Base-by-base conservation (phyloP, 2,797 vertebrate genomes). In the Psittacula derbiana region DNA sequence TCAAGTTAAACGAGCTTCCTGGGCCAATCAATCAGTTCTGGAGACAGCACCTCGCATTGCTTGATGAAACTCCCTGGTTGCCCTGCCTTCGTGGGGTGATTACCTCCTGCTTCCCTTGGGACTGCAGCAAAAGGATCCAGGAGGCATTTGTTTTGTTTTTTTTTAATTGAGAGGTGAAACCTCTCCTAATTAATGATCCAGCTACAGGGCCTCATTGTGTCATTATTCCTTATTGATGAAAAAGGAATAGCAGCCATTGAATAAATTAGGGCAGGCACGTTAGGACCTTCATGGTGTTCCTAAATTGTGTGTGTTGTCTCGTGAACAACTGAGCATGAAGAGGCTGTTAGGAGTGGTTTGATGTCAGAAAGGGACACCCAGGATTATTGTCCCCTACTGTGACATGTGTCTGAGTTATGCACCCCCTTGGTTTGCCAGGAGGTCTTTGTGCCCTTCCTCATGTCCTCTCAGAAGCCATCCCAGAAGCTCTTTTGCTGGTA, bases 91-190 rank as follows among this genome's bases (percentile, higher is more conserved):
- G 1, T 2, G 2, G 55, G 87, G 60, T 79, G 76, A 92, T 84
- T 90, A 58, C 80, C 76, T 88, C 31, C 38, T 36, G 17, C 40
- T 52, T 90, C 90, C 86, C 82, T 24, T 0, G 12, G 73, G 76
- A 91, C 58, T 80, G 60, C 84, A 91, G 87, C 85, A 80, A 90
- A 83, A 92, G 49, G 49, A 91, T 86, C 11, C 65, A 33, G 65
- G 23, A 96, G 66, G 43, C 66, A 90, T 94, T 93, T 73, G 85
- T 76, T 94, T 93, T 28, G n/a, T 10, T 83, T 96, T 73, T 72
- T 44, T 78, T 76, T 76, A 91, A 92, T 84, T 94, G 91, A 94
- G 92, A 93, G 86, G 88, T 94, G 93, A 94, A 95, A 92, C 76
- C 33, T 88, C 76, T 44, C 70, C 78, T 93, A 95, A 96, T 95